Base-by-base conservation (phyloP, 2,888 invertebrate genomes). In the Yponomeuta evonymella region DNA sequence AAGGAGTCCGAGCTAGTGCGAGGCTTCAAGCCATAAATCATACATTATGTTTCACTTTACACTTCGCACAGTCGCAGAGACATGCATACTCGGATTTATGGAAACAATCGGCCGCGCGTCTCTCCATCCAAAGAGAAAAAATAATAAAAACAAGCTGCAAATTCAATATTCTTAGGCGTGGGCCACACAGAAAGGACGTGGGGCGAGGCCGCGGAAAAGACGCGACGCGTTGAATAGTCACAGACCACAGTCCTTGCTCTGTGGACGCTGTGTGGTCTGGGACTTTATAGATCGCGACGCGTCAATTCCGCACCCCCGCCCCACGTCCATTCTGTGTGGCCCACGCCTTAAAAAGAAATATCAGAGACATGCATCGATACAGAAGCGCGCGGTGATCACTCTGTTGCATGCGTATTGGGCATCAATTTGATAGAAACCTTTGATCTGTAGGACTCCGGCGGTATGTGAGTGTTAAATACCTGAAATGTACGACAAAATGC, bases 401-500 rank as follows among this genome's bases (percentile, higher is more conserved):
- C 36, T 65, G 30, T 89, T 86, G 81, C 90, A 92, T 91, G 91
- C 90, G 87, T 82, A 91, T 77, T 86, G 85, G 88, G 85, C 81
- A 87, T 90, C 84, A 88, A 90, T 81, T 88, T 86, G 93, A 94
- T 94, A 95, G 94, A 94, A 95, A 96, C 96, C 96, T 97, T 97
- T 93, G 96, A 96, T 94, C 97, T 95, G 94, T 96, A 97, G 89
- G 96, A 95, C 94, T 97, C 97, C 95, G 95, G 96, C 94, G 96
- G 95, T 94, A 96, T 96, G 95, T 97, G 97, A 95, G 96, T 97
- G 95, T 97, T 97, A 94, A 97, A 97, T 89, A 97, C 97, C 97
- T 97, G 95, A 89, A 96, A 95, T 94, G 90, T 89, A 91, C 83
- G 83, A 89, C 82, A 90, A 83, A 88, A 89, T 90, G 89, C 88